Base-by-base conservation (phyloP, 2,113 vertebrate genomes). In the Alligator sinensis region DNA sequence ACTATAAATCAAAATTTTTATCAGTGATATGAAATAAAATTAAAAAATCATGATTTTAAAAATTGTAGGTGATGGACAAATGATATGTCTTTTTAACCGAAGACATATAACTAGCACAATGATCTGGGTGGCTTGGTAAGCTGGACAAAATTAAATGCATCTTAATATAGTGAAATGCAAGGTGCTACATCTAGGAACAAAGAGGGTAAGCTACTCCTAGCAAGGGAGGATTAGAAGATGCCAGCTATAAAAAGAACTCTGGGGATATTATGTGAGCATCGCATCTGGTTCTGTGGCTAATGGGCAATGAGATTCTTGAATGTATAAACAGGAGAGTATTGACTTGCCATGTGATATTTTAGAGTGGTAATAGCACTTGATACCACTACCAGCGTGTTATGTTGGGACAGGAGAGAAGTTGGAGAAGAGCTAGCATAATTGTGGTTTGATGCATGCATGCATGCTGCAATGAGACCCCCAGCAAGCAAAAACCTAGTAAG, bases 141-240 rank as follows among this genome's bases (percentile, higher is more conserved):
- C n/a, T 58, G 2, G 19, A 25, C n/a, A 58, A 5, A 24, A 25
- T 62, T 25, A 25, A 24, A 34, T 30, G 27, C 60, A 17, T 76
- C 76, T 54, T 70, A 17, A 3, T 1, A 28, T 5, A 22, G 63
- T 3, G n/a, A 72, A 66, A n/a, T 0, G 1, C 25, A 58, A 55
- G 15, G 54, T 5, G 1, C 0, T 19, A 13, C 25, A 75, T 77
- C 55, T 0, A 1, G n/a, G 0, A 1, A 9, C 12, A 63, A 58
- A 55, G 77, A 21, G 34, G 18, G 57, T 24, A 34, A 59, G 28
- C 24, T 57, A 79, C 34, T 63, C 62, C 17, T 28, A 10, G 54
- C 8, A 14, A 55, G n/a, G 59, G 30, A 80, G 15, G 64, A 17
- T 66, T 66, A 28, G 64, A 27, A 30, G 27, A 27, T 27, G 15